Base-by-base conservation (phyloP, 2,888 invertebrate genomes). In the Chloromyia formosa region DNA sequence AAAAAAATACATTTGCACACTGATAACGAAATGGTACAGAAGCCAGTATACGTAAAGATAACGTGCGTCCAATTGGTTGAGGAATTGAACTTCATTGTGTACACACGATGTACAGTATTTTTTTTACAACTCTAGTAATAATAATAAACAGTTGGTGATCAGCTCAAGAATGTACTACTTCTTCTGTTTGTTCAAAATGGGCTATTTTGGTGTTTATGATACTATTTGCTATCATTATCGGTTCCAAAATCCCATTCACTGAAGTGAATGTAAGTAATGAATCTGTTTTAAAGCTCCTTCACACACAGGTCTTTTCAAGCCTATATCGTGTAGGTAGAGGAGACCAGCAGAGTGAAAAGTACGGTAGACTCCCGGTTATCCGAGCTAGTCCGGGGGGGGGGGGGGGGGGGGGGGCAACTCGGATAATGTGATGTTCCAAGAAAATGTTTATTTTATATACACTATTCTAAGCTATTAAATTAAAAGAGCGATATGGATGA, bases 11-110 rank as follows among this genome's bases (percentile, higher is more conserved):
- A 58, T 71, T 56, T 58, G 22, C 40, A 35, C 71, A 49, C 35
- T 71, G 71, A 71, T 71, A 71, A 71, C 40, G 42, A 71, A 56
- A 40, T 71, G 71, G 71, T 71, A 71, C 71, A 71, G 71, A 71
- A 71, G 71, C 71, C 58, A 58, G 58, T 40, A 58, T 23, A 58
- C 58, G 71, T 56, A 71, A 58, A 71, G 71, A 71, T 71, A 71
- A 56, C 71, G 66, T n/a, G 14, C 49, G 27, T 20, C 18, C 16
- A 56, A 71, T n/a, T 56, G 18, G 35, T 35, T 53, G 58, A 71
- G 56, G 58, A 71, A 71, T 56, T 56, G 71, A 27, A 27, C 53
- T 27, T 16, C 18, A 69, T 27, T 69, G 27, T 35, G 27, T 35
- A 35, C 27, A 35, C 7, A 35, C 18, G 10, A 54, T 35, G 22